Evolutionary conservation across 2,888 invertebrate genomes (phyloP).

Genomic region (Mythimna vitellina): DNA sequence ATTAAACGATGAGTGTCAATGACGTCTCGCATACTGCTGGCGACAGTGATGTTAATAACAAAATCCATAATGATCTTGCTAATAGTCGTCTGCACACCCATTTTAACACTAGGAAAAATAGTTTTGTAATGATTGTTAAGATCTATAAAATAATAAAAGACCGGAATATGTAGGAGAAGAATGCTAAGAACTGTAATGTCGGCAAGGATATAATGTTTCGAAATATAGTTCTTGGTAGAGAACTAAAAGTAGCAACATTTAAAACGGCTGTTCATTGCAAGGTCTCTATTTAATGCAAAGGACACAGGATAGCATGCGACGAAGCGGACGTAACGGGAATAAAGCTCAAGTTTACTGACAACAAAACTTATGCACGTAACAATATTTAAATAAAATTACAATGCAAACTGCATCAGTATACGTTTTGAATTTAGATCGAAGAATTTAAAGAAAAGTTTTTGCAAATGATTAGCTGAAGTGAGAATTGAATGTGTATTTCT

Average conservation of each 20-base stretch:
- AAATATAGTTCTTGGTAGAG: neutral
- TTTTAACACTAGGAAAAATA: neutral
- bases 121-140: neutral
- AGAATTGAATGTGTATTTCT: neutral
- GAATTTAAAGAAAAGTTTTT: conserved; percentile 13
- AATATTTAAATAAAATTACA: conserved; percentile 50
- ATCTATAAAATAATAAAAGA: neutral
- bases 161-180: neutral
- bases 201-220: neutral
- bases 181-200: neutral
- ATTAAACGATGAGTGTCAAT: conserved; percentile 47
- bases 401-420: conserved; percentile 31
- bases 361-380: conserved; percentile 40
- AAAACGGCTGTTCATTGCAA: conserved; percentile 18
- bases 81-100: conserved; percentile 3
- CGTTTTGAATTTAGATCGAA: conserved; percentile 32
- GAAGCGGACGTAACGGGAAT: conserved; percentile 72
- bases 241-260: neutral
- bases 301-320: conserved; percentile 61
- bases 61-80: conserved; percentile 10
- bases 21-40: conserved; percentile 35
- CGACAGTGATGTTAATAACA: conserved; percentile 31
- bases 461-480: conserved; percentile 1
- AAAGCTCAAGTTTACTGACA: conserved; percentile 39
- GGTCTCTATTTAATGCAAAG: conserved; percentile 69